Conservation (phyloP, 2,888 invertebrate species). For the Yponomeuta sedellus region DNA sequence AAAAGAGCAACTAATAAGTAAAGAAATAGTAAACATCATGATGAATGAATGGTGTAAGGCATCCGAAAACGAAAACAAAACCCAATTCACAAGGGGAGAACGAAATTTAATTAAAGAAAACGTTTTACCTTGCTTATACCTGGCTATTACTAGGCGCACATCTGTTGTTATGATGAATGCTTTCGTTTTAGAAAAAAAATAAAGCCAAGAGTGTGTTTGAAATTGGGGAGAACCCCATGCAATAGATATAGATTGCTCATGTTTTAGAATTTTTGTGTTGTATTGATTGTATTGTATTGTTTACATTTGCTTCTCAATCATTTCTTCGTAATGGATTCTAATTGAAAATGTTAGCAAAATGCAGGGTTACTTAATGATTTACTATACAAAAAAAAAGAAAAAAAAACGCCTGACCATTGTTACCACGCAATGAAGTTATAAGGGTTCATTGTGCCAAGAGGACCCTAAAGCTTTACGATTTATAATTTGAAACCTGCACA, state of each 20-base stretch:
- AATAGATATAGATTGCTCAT: not conserved
- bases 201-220: slow-evolving; percentile 31
- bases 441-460: not conserved
- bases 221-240: not conserved
- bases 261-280: not conserved
- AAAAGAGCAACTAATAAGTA: not conserved
- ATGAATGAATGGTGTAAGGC: slow-evolving; percentile 28
- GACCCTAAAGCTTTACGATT: slow-evolving; percentile 19
- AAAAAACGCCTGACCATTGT: not conserved
- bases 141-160: slow-evolving; percentile 56
- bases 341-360: no score
- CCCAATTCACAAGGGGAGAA: slow-evolving; percentile 41
- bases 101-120: slow-evolving; percentile 61
- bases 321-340: not conserved
- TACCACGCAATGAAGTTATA: not conserved
- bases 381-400: no score
- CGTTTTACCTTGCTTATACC: slow-evolving; percentile 48
- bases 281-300: not conserved
- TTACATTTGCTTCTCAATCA: not conserved
- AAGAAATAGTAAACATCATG: slow-evolving; percentile 28
- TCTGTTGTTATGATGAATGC: slow-evolving; percentile 68
- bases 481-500: slow-evolving; percentile 54
- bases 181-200: slow-evolving; percentile 35
- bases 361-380: no score
- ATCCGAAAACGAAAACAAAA: slow-evolving; percentile 32